These are phyloP conservation scores for Drosophila bunnanda DNA, from an alignment of 2,888 invertebrate genomes.

Conservation along the genomic window DNA sequence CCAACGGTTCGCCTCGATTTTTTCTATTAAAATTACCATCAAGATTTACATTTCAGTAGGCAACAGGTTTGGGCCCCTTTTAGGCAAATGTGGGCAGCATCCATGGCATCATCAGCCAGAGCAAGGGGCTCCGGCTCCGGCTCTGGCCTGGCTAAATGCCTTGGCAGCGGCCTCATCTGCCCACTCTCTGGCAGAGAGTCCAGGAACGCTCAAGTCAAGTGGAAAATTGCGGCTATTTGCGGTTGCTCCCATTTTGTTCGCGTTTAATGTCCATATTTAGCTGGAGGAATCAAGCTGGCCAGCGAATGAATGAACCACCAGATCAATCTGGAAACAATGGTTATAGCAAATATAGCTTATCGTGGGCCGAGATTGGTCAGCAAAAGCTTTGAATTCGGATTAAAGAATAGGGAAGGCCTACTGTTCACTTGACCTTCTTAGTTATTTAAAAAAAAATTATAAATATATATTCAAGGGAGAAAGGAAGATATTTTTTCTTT, in stretches of 20 bases:
- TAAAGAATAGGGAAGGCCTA: neutral
- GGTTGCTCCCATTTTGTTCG: constrained; percentile 73
- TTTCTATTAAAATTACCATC: constrained; percentile 83
- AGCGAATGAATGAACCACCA: constrained; percentile 44
- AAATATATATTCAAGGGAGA: neutral
- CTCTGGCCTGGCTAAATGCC: constrained; percentile 58
- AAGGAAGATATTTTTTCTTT: no score
- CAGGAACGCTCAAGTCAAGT: constrained; percentile 78
- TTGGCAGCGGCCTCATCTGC: constrained; percentile 58
- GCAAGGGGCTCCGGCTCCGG: neutral
- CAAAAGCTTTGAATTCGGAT: neutral
- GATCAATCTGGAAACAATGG: constrained; percentile 48
- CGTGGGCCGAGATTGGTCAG: constrained; percentile 23
- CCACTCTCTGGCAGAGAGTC: constrained; percentile 54
- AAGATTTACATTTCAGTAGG: constrained; percentile 81
- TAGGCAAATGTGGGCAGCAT: constrained; percentile 74
- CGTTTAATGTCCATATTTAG: constrained; percentile 80
- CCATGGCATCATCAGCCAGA: constrained; percentile 16
- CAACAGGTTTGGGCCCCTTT: constrained; percentile 77
- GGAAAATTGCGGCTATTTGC: constrained; percentile 79
- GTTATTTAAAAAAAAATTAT: no score
- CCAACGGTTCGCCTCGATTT: constrained; percentile 45
- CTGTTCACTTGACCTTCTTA: constrained; percentile 4
- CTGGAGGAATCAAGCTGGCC: constrained; percentile 34
- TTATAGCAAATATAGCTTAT: constrained; percentile 41